Percentiles rank a stretch among this genome's conserved stretches.
Evolutionary conservation across 2,113 vertebrate species (phyloP).

Genomic region (Oncorhynchus kisutch): DNA sequence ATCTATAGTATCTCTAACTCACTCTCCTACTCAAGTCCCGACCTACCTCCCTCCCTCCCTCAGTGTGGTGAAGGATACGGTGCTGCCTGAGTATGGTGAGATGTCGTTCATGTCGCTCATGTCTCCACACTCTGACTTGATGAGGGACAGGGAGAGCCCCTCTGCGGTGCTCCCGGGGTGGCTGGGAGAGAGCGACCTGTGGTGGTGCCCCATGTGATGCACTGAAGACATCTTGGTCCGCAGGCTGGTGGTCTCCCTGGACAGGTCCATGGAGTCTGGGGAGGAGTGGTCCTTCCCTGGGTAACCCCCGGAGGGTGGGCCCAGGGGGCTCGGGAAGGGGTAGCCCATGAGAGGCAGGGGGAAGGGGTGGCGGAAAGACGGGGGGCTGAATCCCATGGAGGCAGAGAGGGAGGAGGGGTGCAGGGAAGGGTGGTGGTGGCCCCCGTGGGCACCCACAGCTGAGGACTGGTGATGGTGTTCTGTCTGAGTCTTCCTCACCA

Average conservation of each 20-base stretch:
- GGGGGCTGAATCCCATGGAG: slow-evolving; percentile 87
- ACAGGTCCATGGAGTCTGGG: slow-evolving; percentile 95
- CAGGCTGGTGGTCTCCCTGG: slow-evolving; percentile 91
- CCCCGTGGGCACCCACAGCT: slow-evolving; percentile 81
- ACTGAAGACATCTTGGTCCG: slow-evolving; percentile 96
- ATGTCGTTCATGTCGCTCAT: slow-evolving; percentile 98
- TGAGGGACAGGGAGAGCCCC: slow-evolving; percentile 94
- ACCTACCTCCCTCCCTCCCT: neutral
- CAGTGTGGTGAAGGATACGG: slow-evolving; percentile 89
- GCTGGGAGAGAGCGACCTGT: slow-evolving; percentile 90
- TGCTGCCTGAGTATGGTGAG: slow-evolving; percentile 96
- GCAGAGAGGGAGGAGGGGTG: slow-evolving; percentile 94
- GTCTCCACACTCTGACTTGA: slow-evolving; percentile 96
- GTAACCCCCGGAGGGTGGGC: slow-evolving; percentile 85
- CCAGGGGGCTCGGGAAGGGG: slow-evolving; percentile 92
- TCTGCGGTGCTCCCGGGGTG: slow-evolving; percentile 89
- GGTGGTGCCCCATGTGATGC: slow-evolving; percentile 82
- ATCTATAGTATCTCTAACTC: neutral
- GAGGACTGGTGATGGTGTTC: slow-evolving; percentile 90
- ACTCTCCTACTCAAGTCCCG: neutral
- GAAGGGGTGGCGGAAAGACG: slow-evolving; percentile 95
- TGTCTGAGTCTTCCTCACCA: slow-evolving; percentile 91
- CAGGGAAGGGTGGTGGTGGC: slow-evolving; percentile 88
- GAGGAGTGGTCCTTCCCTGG: slow-evolving; percentile 89
- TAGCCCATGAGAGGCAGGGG: slow-evolving; percentile 95